Evolutionary conservation across 2,888 invertebrate species (phyloP).

Genomic region (Uloborus plumipes): DNA sequence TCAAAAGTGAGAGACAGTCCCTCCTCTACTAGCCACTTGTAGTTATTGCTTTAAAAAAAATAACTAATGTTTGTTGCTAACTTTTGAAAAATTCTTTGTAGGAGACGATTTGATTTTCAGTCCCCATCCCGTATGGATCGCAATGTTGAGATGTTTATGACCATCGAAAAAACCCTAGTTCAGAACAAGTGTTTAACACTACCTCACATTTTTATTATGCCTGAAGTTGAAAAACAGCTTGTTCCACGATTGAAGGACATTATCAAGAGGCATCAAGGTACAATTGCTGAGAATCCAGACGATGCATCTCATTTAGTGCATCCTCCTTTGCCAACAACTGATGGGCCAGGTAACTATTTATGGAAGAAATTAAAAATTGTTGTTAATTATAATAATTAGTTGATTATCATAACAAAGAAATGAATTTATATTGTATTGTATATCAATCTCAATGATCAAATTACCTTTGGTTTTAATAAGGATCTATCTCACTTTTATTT

Average conservation of each 20-base stretch:
- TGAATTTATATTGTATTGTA: too few relatives aligned
- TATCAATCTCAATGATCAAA: too few relatives aligned
- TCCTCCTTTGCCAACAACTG: conserved; percentile 75
- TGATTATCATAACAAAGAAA: too few relatives aligned
- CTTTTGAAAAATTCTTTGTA: conserved; percentile 1
- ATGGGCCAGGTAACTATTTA: conserved; percentile 67
- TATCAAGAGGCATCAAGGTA: conserved; percentile 87
- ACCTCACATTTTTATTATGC: conserved; percentile 84
- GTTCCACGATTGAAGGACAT: conserved; percentile 86
- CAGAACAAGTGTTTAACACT: conserved; percentile 84
- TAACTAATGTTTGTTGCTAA: too few relatives aligned
- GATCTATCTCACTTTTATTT: too few relatives aligned
- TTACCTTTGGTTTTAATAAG: too few relatives aligned
- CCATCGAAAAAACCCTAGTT: conserved; percentile 86
- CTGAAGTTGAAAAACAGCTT: conserved; percentile 81
- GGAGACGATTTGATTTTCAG: conserved; percentile 74
- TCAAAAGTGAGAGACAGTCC: too few relatives aligned
- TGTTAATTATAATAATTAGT: too few relatives aligned
- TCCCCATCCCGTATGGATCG: conserved; percentile 91
- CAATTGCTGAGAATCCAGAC: conserved; percentile 83
- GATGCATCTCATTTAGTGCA: conserved; percentile 94
- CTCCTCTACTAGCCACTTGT: too few relatives aligned
- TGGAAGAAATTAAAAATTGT: too few relatives aligned
- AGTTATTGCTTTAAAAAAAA: conserved; percentile 2
- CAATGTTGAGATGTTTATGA: conserved; percentile 92